Evolutionary conservation across 2,113 vertebrate species (phyloP).

Genomic region (Pseudopipra pipra): DNA sequence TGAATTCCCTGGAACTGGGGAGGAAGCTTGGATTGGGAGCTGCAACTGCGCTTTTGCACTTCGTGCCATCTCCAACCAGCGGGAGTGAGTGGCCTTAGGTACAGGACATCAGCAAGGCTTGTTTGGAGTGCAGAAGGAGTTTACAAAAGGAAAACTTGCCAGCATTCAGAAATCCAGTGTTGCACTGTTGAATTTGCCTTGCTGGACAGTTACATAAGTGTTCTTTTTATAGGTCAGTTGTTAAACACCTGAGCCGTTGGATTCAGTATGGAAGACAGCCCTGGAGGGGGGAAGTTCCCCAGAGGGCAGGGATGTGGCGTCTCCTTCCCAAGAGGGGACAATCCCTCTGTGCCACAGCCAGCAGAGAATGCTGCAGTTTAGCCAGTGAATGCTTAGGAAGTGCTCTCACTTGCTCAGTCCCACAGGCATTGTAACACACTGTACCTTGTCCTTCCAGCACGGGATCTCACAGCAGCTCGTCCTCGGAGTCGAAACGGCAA

Average conservation of each 20-base stretch:
- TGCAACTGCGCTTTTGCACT: neutral
- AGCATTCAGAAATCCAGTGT: constrained; percentile 15
- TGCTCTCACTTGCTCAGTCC: constrained; percentile 21
- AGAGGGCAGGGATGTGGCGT: neutral
- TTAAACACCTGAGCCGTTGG: constrained; percentile 2
- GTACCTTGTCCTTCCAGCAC: constrained; percentile 31
- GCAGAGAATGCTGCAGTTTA: constrained; percentile 20
- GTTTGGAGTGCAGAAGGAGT: neutral
- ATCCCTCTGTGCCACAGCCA: neutral
- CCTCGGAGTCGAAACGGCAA: constrained; percentile 46
- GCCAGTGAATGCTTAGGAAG: constrained; percentile 14
- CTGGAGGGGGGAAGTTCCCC: neutral
- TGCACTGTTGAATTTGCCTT: constrained; percentile 63
- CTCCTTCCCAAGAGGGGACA: neutral
- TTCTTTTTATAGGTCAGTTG: constrained; percentile 63
- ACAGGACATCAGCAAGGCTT: neutral
- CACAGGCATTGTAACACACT: neutral
- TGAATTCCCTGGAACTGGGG: neutral
- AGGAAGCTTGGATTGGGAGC: neutral
- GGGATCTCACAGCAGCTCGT: constrained; percentile 35
- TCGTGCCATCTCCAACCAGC: neutral
- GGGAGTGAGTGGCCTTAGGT: neutral
- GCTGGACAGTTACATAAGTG: constrained; percentile 28
- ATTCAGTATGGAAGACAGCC: constrained; percentile 1
- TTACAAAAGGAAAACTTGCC: neutral